Conservation (phyloP, 2,113 vertebrate species). For the Panurus biarmicus region DNA sequence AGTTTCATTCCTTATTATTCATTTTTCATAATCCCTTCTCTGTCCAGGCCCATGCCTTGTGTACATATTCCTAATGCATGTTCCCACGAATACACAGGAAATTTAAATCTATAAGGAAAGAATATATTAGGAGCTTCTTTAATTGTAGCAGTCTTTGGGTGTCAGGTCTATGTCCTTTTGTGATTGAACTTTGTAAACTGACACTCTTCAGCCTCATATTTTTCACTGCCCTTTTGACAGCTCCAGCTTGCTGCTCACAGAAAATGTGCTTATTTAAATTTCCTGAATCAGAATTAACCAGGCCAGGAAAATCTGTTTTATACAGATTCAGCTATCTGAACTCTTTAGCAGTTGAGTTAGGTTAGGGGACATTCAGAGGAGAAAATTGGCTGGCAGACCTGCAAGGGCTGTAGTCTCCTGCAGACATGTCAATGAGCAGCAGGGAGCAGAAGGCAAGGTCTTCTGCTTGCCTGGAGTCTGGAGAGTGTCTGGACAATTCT, state of each 20-base stretch:
- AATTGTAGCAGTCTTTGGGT: background rate
- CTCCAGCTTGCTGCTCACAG: background rate
- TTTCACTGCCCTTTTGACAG: background rate
- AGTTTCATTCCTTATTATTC: background rate
- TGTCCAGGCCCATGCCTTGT: background rate
- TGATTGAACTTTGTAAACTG: background rate
- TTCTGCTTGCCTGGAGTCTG: background rate
- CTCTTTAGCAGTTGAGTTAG: background rate
- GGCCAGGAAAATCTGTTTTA: background rate
- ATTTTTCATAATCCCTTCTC: background rate
- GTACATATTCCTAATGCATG: background rate
- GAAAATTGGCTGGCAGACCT: background rate
- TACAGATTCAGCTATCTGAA: background rate
- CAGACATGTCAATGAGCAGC: background rate
- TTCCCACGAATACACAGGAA: background rate
- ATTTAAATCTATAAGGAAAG: background rate
- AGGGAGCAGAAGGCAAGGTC: background rate
- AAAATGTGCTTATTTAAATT: background rate
- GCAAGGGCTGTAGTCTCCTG: background rate
- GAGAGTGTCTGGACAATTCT: background rate
- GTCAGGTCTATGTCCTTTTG: background rate
- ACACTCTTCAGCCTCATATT: background rate
- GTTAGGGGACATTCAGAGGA: background rate
- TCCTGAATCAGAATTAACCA: background rate
- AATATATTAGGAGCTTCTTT: background rate